phyloP scores from a whole-genome alignment of 2,797 vertebrate genomes.

The Sphenopsis melanotis region DNA sequence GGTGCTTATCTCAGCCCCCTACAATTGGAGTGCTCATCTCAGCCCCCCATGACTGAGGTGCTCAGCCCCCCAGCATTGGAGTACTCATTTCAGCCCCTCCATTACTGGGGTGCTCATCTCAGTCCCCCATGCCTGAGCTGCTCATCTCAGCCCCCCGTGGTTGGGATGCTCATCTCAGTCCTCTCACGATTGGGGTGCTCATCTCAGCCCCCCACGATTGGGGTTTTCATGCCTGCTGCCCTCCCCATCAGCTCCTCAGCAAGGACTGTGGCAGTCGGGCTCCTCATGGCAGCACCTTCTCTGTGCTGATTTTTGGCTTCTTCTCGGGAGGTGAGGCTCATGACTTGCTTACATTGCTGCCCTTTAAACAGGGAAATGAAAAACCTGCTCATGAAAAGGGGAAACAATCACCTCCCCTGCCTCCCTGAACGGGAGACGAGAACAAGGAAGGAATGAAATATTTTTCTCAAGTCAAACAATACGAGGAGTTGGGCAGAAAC shows the following conservation, averaged over 20 bases:
- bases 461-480: background rate
- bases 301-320: background rate
- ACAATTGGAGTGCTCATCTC: rapidly evolving
- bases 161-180: background rate
- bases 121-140: rapidly evolving
- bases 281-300: background rate
- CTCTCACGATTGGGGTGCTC: too few species aligned
- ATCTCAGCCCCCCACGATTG: rapidly evolving
- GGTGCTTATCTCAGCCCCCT: background rate
- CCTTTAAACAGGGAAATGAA: background rate
- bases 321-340: background rate
- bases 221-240: background rate
- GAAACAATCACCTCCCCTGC: background rate
- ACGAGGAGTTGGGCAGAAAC: background rate
- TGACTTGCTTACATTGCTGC: background rate
- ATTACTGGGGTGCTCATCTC: rapidly evolving
- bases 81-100: background rate
- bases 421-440: background rate
- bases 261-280: background rate
- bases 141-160: too few species aligned
- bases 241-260: rapidly evolving
- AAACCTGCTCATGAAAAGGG: background rate
- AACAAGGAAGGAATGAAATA: background rate
- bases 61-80: background rate
- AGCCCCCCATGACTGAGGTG: background rate